Evolutionary conservation across 2,113 vertebrate genomes (phyloP).

Genomic region (Patagioenas fasciata): DNA sequence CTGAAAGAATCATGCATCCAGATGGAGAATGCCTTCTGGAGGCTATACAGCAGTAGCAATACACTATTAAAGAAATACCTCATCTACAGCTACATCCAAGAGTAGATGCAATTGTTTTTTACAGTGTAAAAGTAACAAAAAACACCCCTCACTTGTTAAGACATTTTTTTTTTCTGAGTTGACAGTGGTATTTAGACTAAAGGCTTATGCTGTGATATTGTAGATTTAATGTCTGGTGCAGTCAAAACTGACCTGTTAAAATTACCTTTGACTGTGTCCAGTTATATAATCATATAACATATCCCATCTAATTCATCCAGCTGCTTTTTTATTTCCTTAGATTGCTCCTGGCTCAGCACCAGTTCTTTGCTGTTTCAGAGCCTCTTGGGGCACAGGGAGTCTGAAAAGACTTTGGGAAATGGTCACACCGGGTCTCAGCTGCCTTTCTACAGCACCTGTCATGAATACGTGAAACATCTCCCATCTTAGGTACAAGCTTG

Average conservation of each 20-base stretch:
- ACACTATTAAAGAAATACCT: not conserved
- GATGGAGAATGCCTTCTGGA: slow-evolving; percentile 19
- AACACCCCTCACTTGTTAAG: not conserved
- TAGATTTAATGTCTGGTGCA: not conserved
- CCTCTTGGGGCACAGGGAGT: not conserved
- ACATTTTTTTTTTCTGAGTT: not conserved
- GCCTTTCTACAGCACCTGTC: not conserved
- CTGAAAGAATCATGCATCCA: slow-evolving; percentile 22
- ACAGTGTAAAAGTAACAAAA: not conserved
- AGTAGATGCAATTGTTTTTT: not conserved
- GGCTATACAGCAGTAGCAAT: not conserved
- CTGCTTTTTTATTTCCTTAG: not conserved
- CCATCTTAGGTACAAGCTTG: not conserved
- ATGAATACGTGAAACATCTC: not conserved
- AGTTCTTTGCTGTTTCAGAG: not conserved
- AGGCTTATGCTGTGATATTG: not conserved
- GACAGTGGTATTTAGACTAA: not conserved
- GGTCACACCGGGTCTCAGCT: not conserved
- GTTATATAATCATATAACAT: not conserved
- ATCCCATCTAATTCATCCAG: not conserved
- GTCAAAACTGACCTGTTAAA: not conserved
- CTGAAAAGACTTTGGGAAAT: not conserved
- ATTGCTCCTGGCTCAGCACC: not conserved
- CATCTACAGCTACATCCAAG: not conserved
- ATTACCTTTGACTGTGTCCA: not conserved